Evolutionary conservation across 2,797 vertebrate species (phyloP), one percentile per base, ranked within the genome.

Genomic region (Carduelis carduelis): DNA sequence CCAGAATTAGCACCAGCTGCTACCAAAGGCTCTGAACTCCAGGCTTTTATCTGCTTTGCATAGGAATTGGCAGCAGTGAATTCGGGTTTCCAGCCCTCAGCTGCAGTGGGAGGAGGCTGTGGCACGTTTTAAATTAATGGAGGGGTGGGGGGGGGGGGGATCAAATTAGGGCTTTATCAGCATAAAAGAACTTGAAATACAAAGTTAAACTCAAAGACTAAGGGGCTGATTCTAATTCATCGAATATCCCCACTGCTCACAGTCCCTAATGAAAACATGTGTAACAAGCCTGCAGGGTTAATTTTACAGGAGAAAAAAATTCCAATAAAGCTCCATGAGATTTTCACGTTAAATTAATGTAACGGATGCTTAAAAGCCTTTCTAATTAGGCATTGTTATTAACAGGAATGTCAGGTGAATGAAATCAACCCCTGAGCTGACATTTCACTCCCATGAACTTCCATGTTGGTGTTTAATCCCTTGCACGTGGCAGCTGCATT

Each of bases 281-380:
- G 95, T 97, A 97, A 98, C 94, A 96, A 98, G 97, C 96, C 97
- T 77, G 92, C 97, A 97, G 96, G 98, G 97, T 97, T 98, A 97
- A 97, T 98, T 98, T 98, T 97, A 95, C 96, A 32, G 64, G 72
- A 76, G 87, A 7, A 83, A 95, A 97, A 97, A 96, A 90, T 96
- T 97, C 96, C 97, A 96, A 94, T 97, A 97, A 96, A 97, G 90
- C 96, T 96, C 95, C 92, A 92, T 94, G 97, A 96, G 98, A 97
- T 97, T 97, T 97, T 97, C 93, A 66, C 26, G 16, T 98, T 97
- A 98, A 97, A 98, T 98, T 97, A 98, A 98, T 96, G 96, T 97
- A 97, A 97, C 88, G 96, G 95, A 98, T 98, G 97, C 97, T 98
- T 97, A 97, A 98, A 98, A 98, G 97, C 96, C 97, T 96, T 94